These are phyloP conservation scores for Cheiracanthium punctorium DNA, from an alignment of 2,888 invertebrate species.

Conservation along the genomic window DNA sequence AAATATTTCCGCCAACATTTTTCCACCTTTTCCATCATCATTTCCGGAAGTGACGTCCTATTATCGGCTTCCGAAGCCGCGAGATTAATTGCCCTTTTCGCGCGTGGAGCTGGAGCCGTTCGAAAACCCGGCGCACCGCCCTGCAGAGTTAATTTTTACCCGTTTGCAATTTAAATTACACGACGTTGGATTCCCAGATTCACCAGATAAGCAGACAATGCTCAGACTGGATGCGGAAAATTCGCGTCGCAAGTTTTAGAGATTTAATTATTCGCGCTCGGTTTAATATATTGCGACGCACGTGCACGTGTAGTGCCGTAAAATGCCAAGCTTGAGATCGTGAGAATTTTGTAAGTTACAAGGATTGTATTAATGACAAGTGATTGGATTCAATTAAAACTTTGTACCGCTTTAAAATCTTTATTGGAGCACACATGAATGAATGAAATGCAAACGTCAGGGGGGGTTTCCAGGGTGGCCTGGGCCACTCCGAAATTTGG, in stretches of 20 bases:
- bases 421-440: too few species aligned
- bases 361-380: too few species aligned
- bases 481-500: too few species aligned
- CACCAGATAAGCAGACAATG: neutral
- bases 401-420: too few species aligned
- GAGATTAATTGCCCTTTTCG: slow-evolving; percentile 4
- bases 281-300: too few species aligned
- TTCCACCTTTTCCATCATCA: neutral
- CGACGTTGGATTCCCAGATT: neutral
- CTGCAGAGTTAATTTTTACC: neutral
- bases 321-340: too few species aligned
- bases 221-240: neutral
- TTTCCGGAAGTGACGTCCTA: slow-evolving; percentile 11
- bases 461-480: too few species aligned
- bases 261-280: neutral
- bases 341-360: too few species aligned
- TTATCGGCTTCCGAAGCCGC: slow-evolving; percentile 4
- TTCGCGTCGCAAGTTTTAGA: neutral
- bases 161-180: slow-evolving; percentile 3
- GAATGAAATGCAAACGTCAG: too few species aligned
- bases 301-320: too few species aligned
- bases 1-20: neutral
- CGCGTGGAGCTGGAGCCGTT: too few species aligned
- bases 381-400: too few species aligned
- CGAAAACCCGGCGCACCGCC: neutral